phyloP scores from a whole-genome alignment of 2,113 vertebrate species.

The Pavo muticus region DNA sequence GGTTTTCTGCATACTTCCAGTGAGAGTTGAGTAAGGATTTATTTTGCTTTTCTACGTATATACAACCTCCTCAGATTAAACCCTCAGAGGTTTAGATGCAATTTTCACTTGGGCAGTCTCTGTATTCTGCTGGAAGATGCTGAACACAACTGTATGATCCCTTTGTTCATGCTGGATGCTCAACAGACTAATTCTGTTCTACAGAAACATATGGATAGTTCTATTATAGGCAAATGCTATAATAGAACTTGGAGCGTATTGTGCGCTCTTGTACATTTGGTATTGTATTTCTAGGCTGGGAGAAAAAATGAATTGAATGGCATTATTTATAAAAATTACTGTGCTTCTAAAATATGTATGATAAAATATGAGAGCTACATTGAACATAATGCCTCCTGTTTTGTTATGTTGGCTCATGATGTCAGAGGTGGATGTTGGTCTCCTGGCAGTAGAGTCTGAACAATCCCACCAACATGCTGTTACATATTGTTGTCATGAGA shows the following conservation, averaged over 20 bases:
- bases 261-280: not conserved
- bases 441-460: too few relatives aligned
- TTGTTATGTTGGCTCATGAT: too few relatives aligned
- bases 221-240: not conserved
- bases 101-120: not conserved
- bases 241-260: not conserved
- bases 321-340: not conserved
- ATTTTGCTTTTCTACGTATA: not conserved
- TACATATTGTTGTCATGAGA: too few relatives aligned
- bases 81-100: not conserved
- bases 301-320: not conserved
- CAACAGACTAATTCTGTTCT: not conserved
- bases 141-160: not conserved
- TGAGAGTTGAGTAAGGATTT: not conserved
- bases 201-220: not conserved
- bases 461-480: too few relatives aligned
- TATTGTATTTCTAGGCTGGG: not conserved
- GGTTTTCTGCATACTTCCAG: not conserved
- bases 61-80: not conserved
- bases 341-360: not conserved
- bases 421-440: too few relatives aligned
- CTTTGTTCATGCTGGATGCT: not conserved
- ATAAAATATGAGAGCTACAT: not conserved
- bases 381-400: too few relatives aligned
- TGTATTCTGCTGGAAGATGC: not conserved